A percentile compares a stretch with the other conserved stretches of the same genome.
Conservation (phyloP, 2,888 invertebrate species). For the Xylota segnis region DNA sequence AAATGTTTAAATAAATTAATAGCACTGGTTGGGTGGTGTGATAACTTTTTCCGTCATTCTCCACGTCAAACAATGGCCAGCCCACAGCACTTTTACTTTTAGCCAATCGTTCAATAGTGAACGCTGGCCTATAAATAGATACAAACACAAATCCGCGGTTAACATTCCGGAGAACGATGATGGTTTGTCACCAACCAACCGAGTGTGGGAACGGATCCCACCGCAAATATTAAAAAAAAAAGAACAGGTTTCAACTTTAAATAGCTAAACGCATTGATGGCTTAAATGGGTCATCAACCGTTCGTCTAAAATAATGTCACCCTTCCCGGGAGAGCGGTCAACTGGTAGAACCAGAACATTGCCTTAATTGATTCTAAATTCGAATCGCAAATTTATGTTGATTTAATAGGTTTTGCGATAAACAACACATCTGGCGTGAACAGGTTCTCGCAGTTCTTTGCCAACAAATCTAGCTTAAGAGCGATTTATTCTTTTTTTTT, state of each 20-base stretch:
- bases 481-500: not conserved
- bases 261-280: not conserved
- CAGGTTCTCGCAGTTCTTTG: not conserved
- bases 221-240: not conserved
- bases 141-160: not conserved
- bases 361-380: not conserved
- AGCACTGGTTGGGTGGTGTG: not conserved
- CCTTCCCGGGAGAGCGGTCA: not conserved
- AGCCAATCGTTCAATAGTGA: not conserved
- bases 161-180: not conserved
- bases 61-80: not conserved
- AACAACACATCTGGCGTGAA: not conserved
- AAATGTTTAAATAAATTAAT: not conserved
- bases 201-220: not conserved
- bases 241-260: not conserved
- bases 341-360: not conserved
- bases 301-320: not conserved
- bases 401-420: not conserved
- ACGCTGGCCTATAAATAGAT: not conserved
- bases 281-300: slow-evolving; percentile 23
- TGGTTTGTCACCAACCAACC: not conserved
- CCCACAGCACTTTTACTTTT: slow-evolving; percentile 4
- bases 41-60: not conserved
- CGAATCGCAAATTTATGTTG: not conserved
- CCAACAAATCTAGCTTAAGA: not conserved